These are phyloP conservation scores for Scylla paramamosain DNA, from an alignment of 1,140 invertebrate genomes.

Conservation along the genomic window DNA sequence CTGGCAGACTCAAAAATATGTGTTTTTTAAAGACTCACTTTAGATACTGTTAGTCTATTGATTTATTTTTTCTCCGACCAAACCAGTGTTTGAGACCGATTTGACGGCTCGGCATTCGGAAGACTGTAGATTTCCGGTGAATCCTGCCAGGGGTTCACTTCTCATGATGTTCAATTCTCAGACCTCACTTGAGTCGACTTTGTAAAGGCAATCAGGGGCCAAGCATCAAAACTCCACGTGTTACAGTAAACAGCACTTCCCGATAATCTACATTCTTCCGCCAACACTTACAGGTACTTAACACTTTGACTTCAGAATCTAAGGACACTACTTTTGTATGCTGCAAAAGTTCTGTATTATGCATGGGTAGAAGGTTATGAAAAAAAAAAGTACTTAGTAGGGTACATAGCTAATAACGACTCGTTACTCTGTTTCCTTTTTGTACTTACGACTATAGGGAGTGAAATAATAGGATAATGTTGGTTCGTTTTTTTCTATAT, in stretches of 20 bases:
- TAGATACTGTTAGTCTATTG: conserved; percentile 67
- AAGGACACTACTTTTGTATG: conserved; percentile 75
- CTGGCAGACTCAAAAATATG: conserved; percentile 74
- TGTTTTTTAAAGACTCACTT: conserved; percentile 71
- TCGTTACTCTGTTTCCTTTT: conserved; percentile 73
- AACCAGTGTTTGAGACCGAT: conserved; percentile 52
- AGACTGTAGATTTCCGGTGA: conserved; percentile 73
- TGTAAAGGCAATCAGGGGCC: conserved; percentile 76
- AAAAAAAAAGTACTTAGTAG: conserved; percentile 73
- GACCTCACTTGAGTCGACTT: conserved; percentile 75
- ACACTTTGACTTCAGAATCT: conserved; percentile 74
- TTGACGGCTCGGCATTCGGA: conserved; percentile 67
- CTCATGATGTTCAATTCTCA: conserved; percentile 60
- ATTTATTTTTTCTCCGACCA: conserved; percentile 52
- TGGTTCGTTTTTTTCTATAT: conserved; percentile 75
- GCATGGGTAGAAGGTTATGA: conserved; percentile 74
- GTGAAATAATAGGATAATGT: conserved; percentile 74
- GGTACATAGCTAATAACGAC: conserved; percentile 72
- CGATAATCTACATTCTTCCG: conserved; percentile 75
- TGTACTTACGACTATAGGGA: conserved; percentile 75
- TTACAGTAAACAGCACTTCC: conserved; percentile 75
- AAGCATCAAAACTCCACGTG: conserved; percentile 74
- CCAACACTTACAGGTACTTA: conserved; percentile 73
- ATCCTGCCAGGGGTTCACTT: conserved; percentile 71
- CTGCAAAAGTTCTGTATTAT: conserved; percentile 74